Conservation (phyloP, 2,113 vertebrate genomes). For the Nannospalax galili region DNA sequence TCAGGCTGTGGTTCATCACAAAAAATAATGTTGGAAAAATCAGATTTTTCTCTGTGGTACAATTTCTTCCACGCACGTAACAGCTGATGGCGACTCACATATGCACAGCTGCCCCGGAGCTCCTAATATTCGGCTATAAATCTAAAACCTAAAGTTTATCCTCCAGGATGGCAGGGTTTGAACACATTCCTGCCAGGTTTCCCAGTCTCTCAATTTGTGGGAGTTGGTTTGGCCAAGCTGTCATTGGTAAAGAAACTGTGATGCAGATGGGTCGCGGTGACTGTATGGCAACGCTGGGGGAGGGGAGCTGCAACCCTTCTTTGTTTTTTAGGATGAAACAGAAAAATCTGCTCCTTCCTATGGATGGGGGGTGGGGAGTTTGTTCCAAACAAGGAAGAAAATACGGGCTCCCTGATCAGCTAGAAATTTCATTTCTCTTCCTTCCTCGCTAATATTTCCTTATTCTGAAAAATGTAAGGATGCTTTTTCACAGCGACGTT, state of each 20-base stretch:
- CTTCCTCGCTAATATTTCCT: slow-evolving; percentile 65
- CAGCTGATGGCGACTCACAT: not conserved
- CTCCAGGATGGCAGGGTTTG: slow-evolving; percentile 66
- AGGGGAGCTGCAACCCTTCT: slow-evolving; percentile 56
- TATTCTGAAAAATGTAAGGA: slow-evolving; percentile 31
- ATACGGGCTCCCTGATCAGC: slow-evolving; percentile 51
- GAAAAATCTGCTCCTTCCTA: slow-evolving; percentile 73
- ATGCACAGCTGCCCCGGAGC: slow-evolving; percentile 4
- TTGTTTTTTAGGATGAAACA: slow-evolving; percentile 73
- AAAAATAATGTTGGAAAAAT: slow-evolving; percentile 11
- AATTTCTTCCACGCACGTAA: not conserved
- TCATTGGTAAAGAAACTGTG: slow-evolving; percentile 71
- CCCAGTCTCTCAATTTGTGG: slow-evolving; percentile 78
- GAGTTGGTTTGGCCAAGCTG: slow-evolving; percentile 73
- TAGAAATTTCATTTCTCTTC: slow-evolving; percentile 55
- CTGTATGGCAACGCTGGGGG: slow-evolving; percentile 71
- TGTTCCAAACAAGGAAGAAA: slow-evolving; percentile 61
- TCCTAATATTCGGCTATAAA: slow-evolving; percentile 59
- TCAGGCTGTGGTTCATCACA: not conserved
- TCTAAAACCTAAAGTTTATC: slow-evolving; percentile 58
- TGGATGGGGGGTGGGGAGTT: slow-evolving; percentile 56
- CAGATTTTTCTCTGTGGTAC: slow-evolving; percentile 34
- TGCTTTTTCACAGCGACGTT: slow-evolving; percentile 59
- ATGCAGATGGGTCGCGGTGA: slow-evolving; percentile 76
- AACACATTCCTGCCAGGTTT: slow-evolving; percentile 73